Conservation (phyloP, 2,113 vertebrate genomes). For the Tretioscincus oriximinensis region DNA sequence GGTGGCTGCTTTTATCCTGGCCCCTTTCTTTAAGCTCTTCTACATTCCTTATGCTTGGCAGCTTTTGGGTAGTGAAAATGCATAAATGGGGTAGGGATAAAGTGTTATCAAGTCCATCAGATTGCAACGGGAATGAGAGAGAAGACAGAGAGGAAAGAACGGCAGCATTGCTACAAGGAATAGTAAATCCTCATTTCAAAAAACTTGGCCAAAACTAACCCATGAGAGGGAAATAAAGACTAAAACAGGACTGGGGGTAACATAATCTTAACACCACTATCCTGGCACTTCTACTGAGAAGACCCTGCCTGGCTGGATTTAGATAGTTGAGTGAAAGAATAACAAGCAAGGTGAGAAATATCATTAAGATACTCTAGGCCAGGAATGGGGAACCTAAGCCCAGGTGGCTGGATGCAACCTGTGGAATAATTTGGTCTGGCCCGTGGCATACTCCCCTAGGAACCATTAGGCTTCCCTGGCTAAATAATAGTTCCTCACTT, state of each 20-base stretch:
- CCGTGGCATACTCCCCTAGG: no score
- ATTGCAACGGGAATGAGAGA: not conserved
- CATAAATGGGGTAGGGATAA: not conserved
- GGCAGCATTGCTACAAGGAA: not conserved
- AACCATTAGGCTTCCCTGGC: no score
- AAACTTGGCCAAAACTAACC: no score
- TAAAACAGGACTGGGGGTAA: no score
- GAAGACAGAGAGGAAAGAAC: no score
- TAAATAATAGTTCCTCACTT: no score
- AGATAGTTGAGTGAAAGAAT: no score
- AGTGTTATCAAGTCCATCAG: not conserved
- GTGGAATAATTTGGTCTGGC: no score
- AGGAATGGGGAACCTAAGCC: not conserved
- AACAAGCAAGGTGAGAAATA: not conserved
- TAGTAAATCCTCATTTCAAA: no score
- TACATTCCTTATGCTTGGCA: not conserved
- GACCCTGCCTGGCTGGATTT: not conserved
- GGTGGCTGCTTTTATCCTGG: not conserved
- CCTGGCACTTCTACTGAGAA: not conserved
- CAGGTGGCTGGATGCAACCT: no score
- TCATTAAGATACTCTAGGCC: not conserved
- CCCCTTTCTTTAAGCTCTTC: not conserved
- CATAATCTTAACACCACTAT: no score
- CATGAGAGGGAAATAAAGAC: no score
- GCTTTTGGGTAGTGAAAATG: not conserved